Evolutionary conservation across 2,888 invertebrate species (phyloP).

Genomic region (Trissolcus japonicus): DNA sequence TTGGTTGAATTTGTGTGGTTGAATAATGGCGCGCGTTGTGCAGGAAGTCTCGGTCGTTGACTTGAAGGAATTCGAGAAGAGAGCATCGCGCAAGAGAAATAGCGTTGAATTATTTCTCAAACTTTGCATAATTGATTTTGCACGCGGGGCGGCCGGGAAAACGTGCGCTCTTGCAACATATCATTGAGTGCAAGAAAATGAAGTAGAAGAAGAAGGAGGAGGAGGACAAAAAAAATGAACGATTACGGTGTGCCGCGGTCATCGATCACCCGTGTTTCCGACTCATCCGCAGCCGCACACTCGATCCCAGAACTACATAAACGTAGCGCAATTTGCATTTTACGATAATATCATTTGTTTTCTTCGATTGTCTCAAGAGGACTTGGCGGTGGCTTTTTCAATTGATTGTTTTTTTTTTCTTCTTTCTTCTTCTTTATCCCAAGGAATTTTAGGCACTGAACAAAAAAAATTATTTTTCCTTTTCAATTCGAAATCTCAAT

Average conservation of each 20-base stretch:
- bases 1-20: constrained; percentile 1
- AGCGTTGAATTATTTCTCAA: constrained; percentile 46
- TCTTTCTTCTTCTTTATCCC: not conserved
- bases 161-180: constrained; percentile 25
- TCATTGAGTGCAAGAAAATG: constrained; percentile 20
- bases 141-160: constrained; percentile 13
- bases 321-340: constrained; percentile 45
- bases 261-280: constrained; percentile 51
- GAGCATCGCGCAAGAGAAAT: constrained; percentile 37
- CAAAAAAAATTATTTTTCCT: no score
- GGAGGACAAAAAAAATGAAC: constrained; percentile 29
- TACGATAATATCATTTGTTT: constrained; percentile 53
- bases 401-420: constrained; percentile 8
- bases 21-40: constrained; percentile 26
- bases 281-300: constrained; percentile 27
- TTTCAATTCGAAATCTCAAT: no score
- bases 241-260: constrained; percentile 39
- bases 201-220: no score
- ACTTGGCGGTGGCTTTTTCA: constrained; percentile 8
- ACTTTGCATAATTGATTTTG: constrained; percentile 53
- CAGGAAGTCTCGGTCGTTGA: constrained; percentile 59
- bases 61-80: constrained; percentile 56
- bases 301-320: constrained; percentile 31
- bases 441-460: no score
- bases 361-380: constrained; percentile 44